phyloP scores from a whole-genome alignment of 1,140 invertebrate genomes.

The Drosophila kohkoa region DNA sequence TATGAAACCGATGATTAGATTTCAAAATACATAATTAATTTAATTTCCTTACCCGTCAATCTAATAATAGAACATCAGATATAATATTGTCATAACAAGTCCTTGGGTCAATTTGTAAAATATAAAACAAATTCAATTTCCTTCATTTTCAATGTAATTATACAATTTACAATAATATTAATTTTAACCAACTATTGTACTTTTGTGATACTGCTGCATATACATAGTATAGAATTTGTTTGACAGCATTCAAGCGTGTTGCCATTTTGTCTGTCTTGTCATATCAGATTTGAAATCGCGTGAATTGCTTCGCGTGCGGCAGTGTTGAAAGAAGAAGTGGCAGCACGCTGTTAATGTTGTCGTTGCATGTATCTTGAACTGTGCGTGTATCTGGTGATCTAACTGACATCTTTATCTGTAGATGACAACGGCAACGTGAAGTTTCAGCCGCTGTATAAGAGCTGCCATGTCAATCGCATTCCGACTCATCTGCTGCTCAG shows the following conservation, averaged over 20 bases:
- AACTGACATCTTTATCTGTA: conserved; percentile 56
- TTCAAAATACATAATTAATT: no score
- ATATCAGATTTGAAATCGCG: not conserved
- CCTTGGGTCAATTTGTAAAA: no score
- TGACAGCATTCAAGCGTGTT: not conserved
- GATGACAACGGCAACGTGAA: conserved; percentile 84
- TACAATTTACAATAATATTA: no score
- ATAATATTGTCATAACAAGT: no score
- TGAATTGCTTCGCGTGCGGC: not conserved
- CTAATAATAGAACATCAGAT: no score
- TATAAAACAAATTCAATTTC: no score
- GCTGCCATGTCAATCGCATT: conserved; percentile 87
- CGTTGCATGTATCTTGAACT: not conserved
- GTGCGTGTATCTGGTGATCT: conserved; percentile 23
- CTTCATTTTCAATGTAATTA: no score
- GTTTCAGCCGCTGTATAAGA: conserved; percentile 87
- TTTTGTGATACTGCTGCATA: not conserved
- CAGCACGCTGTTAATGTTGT: conserved; percentile 2
- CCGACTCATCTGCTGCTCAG: conserved; percentile 86
- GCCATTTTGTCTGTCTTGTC: not conserved
- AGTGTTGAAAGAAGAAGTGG: not conserved
- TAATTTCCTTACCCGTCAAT: no score
- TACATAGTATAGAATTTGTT: no score
- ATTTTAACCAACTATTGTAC: not conserved
- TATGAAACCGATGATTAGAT: no score